Percentiles rank a stretch among this genome's conserved stretches.
phyloP scores from a whole-genome alignment of 2,113 vertebrate species.

The Danionella cerebrum region DNA sequence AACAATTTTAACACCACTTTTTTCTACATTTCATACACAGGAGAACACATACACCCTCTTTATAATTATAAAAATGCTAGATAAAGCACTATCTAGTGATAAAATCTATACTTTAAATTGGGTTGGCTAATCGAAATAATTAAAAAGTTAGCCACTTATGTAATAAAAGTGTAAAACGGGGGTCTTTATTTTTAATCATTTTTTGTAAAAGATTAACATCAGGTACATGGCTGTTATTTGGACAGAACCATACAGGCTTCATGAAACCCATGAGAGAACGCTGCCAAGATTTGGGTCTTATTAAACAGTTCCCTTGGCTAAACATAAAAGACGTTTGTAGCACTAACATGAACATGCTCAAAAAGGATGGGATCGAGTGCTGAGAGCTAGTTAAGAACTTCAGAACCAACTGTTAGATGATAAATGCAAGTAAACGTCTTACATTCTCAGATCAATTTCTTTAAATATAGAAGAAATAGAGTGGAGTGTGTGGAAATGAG shows the following conservation, averaged over 20 bases:
- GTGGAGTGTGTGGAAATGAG: background rate
- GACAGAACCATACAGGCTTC: background rate
- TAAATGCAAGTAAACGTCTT: background rate
- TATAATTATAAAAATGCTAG: no score
- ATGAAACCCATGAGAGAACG: background rate
- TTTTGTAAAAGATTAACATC: no score
- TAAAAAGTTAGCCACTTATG: no score
- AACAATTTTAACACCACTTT: no score
- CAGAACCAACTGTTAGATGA: background rate
- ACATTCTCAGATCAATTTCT: background rate
- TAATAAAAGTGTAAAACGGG: no score
- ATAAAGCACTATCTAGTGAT: no score
- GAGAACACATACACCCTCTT: no score
- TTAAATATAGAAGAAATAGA: background rate
- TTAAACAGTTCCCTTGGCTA: background rate
- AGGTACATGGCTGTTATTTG: background rate
- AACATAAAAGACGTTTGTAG: background rate
- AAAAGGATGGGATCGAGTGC: background rate
- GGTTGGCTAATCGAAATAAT: no score
- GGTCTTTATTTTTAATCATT: no score
- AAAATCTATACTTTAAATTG: no score
- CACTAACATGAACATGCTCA: constrained; percentile 2
- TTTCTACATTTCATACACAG: no score
- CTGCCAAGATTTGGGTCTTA: background rate
- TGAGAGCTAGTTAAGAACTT: background rate